These are phyloP conservation scores for Acromyrmex heyeri DNA, from an alignment of 1,140 invertebrate genomes.

Conservation along the genomic window DNA sequence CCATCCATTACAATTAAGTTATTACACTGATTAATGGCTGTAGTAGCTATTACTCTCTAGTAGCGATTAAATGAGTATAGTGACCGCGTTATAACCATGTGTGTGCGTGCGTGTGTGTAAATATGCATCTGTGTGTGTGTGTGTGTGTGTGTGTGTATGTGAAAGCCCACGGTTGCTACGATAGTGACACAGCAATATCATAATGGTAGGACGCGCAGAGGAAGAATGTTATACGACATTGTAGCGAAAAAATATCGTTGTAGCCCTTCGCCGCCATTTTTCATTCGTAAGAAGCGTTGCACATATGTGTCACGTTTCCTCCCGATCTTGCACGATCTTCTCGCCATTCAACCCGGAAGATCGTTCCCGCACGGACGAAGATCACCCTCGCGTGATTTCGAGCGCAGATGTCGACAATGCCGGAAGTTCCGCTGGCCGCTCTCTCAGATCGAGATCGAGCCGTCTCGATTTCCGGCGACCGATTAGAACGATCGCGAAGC, in stretches of 20 bases:
- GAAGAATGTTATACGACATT: not conserved
- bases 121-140: too few relatives aligned
- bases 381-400: slow-evolving; percentile 30
- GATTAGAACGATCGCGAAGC: slow-evolving; percentile 24
- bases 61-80: slow-evolving; percentile 36
- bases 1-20: slow-evolving; percentile 61
- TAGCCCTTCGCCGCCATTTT: not conserved
- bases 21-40: slow-evolving; percentile 56
- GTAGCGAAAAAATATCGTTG: slow-evolving; percentile 31
- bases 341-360: not conserved
- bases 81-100: slow-evolving; percentile 4
- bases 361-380: not conserved
- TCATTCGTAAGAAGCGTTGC: too few relatives aligned
- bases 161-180: slow-evolving; percentile 3
- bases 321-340: not conserved
- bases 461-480: slow-evolving; percentile 18
- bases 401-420: not conserved
- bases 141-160: not conserved
- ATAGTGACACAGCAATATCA: slow-evolving; percentile 34
- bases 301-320: not conserved
- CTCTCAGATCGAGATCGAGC: slow-evolving; percentile 4
- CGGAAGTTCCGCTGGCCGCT: slow-evolving; percentile 21
- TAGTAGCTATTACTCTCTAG: slow-evolving; percentile 30
- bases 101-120: too few relatives aligned
- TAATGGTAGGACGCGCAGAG: slow-evolving; percentile 4